Percentiles rank a stretch among this genome's conserved stretches.
Evolutionary conservation across 2,888 invertebrate genomes (phyloP).

Genomic region (Adelphocoris suturalis): DNA sequence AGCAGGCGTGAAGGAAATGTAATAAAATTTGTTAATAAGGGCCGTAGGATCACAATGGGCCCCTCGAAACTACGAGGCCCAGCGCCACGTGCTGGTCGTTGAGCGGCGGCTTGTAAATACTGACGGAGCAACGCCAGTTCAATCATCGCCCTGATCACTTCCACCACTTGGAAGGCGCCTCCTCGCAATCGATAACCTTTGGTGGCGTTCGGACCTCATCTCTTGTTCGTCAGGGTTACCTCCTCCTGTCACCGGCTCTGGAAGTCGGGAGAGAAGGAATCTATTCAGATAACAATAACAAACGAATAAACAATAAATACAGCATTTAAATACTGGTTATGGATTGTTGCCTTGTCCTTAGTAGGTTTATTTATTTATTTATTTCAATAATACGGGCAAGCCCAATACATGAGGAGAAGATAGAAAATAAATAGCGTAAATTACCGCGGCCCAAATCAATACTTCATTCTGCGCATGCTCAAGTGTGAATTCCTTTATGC

Average conservation of each 20-base stretch:
- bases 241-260: not conserved
- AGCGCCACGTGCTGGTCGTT: slow-evolving; percentile 43
- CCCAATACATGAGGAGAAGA: too few relatives aligned
- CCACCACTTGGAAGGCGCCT: slow-evolving; percentile 38
- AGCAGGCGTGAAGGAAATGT: slow-evolving; percentile 69
- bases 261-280: too few relatives aligned
- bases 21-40: slow-evolving; percentile 68
- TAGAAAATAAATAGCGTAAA: too few relatives aligned
- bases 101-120: slow-evolving; percentile 44
- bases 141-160: slow-evolving; percentile 20
- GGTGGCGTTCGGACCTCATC: not conserved
- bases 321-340: too few relatives aligned
- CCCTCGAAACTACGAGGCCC: slow-evolving; percentile 17
- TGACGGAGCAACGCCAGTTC: not conserved
- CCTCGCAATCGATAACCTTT: slow-evolving; percentile 35
- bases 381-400: too few relatives aligned
- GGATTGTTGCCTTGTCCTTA: too few relatives aligned
- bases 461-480: too few relatives aligned
- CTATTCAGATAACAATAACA: too few relatives aligned
- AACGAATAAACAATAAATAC: too few relatives aligned
- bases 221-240: not conserved
- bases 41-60: slow-evolving; percentile 16
- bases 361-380: too few relatives aligned
- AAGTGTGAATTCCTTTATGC: too few relatives aligned
- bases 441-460: too few relatives aligned